Base-by-base conservation (phyloP, 1,140 invertebrate genomes). In the Drosophila pseudoananassae region DNA sequence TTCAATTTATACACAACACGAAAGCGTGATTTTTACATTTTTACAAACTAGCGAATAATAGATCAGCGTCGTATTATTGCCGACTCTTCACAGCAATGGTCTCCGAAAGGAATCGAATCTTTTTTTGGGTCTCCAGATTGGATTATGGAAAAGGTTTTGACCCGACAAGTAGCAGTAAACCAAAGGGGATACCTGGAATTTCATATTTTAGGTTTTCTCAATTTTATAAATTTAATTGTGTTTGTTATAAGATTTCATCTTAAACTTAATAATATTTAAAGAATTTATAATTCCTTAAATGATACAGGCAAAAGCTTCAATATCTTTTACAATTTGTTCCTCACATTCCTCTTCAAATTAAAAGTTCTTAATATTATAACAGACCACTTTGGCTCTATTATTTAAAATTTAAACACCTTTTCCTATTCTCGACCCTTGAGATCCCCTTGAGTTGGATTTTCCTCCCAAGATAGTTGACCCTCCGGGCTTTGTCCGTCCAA, bases 1-100 rank as follows among this genome's bases (percentile, higher is more conserved):
- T 79, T 88, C 83, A 87, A 87, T 87, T 87, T 87, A 87, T 87
- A 87, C 66, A 88, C 83, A 88, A 87, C 83, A 87, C 83, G 83
- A 87, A 87, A 87, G 83, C 83, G 83, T 87, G 83, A 87, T 87
- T 87, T 87, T 87, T 87, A 87, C 76, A 87, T 87, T 87, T 88
- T 88, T 88, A 87, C 83, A 88, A 87, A 83, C 83, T 87, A 65
- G 83, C 76, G 83, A 88, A 87, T 87, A 87, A 87, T 87, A 87
- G 83, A 87, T 87, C 83, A 87, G 83, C 75, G 78, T 83, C 84
- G 78, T 59, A 82, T 81, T 82, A 76, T 81, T 76, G 71, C 72
- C 56, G 47, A 69, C 63, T 52, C 29, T 23, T 47, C 64, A 38
- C 50, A 47, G 50, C 43, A 69, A 46, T 55, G 65, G 29, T 47